These are phyloP conservation scores for Eristalinus aeneus DNA, from an alignment of 2,888 invertebrate species.

Conservation along the genomic window DNA sequence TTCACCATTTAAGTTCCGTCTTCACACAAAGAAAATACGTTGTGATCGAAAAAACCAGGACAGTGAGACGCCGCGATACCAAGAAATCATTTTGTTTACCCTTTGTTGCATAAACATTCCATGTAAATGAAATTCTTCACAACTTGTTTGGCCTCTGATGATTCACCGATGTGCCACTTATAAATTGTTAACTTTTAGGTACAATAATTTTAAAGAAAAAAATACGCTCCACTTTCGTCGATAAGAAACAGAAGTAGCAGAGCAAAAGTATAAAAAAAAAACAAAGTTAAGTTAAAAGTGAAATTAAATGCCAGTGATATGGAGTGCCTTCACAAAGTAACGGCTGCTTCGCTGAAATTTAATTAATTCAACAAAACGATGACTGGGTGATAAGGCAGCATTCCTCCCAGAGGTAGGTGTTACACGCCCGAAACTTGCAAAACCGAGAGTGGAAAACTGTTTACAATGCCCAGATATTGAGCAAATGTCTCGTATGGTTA, in stretches of 20 bases:
- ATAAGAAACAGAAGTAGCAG: slow-evolving; percentile 72
- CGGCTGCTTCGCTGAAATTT: slow-evolving; percentile 23
- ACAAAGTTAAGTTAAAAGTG: slow-evolving; percentile 21
- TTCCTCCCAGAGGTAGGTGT: slow-evolving; percentile 1
- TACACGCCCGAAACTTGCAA: slow-evolving; percentile 36
- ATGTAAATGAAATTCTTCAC: slow-evolving; percentile 18
- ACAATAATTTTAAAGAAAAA: background rate
- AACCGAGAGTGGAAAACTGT: background rate
- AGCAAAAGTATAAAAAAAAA: no score
- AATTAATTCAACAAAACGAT: slow-evolving; percentile 27
- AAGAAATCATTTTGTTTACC: slow-evolving; percentile 53
- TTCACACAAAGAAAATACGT: slow-evolving; percentile 5
- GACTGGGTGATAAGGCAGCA: slow-evolving; percentile 25
- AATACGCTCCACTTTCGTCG: slow-evolving; percentile 83
- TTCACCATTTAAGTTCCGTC: background rate
- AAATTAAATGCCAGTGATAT: slow-evolving; percentile 34
- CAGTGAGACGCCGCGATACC: slow-evolving; percentile 12
- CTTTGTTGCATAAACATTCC: slow-evolving; percentile 23
- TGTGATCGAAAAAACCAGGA: background rate
- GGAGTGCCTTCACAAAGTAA: slow-evolving; percentile 36
- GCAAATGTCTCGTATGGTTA: slow-evolving; percentile 61
- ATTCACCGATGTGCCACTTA: slow-evolving; percentile 41
- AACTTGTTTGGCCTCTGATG: slow-evolving; percentile 14
- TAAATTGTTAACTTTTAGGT: background rate
- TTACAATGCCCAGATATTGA: slow-evolving; percentile 48